Base-by-base conservation (phyloP, 2,113 vertebrate genomes). In the Columbina picui region DNA sequence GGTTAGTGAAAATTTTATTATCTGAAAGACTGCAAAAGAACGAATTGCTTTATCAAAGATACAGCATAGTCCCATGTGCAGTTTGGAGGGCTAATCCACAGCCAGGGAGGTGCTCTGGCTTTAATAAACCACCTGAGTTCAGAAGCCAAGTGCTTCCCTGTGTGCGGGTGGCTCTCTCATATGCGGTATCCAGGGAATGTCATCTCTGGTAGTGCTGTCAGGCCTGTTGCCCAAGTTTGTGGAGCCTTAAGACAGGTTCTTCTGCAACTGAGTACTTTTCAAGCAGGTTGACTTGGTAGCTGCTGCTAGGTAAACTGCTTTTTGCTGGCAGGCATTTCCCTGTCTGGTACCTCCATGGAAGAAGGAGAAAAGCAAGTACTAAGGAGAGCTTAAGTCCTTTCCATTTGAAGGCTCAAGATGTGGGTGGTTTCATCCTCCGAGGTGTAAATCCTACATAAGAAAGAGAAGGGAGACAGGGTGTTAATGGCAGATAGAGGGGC, bases 1-100 rank as follows among this genome's bases (percentile, higher is more conserved):
- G 76, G 79, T 88, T 79, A 84, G 68, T 70, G 92, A 93, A 79
- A 94, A 94, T 85, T 80, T 84, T 70, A 78, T 74, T 90, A 74
- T 83, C 76, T 86, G 63, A 60, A 88, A 86, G 71, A 94, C 4
- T 74, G 55, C 93, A 83, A 94, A 87, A 60, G 69, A 97, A 60
- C 41, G 27, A 96, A 89, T 87, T 85, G 56, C 81, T 93, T 69
- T 65, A 86, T 94, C 84, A 87, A 87, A 97, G 92, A 87, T 63
- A 70, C 43, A 36, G 52, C 13, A 6, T 4, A 71, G 41, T 23
- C 25, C 47, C 23, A 25, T 1, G 19, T 4, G 3, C 10, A 16
- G 32, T 56, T 75, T 50, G 78, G 41, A 74, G 69, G 3, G 2
- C 29, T 91, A 60, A 93, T 76, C 69, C 88, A 56, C 30, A 88